Evolutionary conservation across 2,113 vertebrate genomes (phyloP), one percentile per base, ranked within the genome.

Genomic region (Thryonomys swinderianus): DNA sequence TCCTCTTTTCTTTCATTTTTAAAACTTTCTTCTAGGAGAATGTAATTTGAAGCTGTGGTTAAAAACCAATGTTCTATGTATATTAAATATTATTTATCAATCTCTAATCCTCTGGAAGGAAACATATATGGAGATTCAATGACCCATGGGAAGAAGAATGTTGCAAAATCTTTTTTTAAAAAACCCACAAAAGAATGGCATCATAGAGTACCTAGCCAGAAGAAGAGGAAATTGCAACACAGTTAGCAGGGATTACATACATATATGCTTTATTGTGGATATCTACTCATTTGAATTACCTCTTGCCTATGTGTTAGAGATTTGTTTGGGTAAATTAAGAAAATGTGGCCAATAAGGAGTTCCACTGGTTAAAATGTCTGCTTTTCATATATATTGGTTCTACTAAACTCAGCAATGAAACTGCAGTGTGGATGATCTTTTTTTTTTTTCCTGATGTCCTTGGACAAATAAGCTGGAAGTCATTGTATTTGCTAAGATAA

Each of bases 261-360:
- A 23, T 37, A 27, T 20, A 16, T 5, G 59, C 12, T 78, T 34
- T 48, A 40, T 42, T n/a, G 5, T 8, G 12, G 6, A 20, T 8
- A 23, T 40, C 66, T 16, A 45, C 23, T 55, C 30, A 62, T 30
- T 48, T 80, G 34, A 79, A 57, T 48, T 48, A 16, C 17, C 18
- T 91, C 55, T 57, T 64, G 3, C 4, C 59, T 71, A 53, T 42
- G 37, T 74, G 13, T 14, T 69, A 67, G 21, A 89, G 89, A 51
- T 57, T 45, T 66, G 74, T 57, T 45, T 66, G 74, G 23, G 16
- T 62, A 57, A 95, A 91, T 78, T 94, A 23, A 88, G 74, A 96
- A 16, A 74, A 74, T 59, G 32, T 48, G 7, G 34, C 69, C 66
- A 74, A 48, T 67, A 55, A 23, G 59, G 37, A 1, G 76, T 76